These are phyloP conservation scores for Nymphicus hollandicus DNA, from an alignment of 2,113 vertebrate species.

Conservation along the genomic window DNA sequence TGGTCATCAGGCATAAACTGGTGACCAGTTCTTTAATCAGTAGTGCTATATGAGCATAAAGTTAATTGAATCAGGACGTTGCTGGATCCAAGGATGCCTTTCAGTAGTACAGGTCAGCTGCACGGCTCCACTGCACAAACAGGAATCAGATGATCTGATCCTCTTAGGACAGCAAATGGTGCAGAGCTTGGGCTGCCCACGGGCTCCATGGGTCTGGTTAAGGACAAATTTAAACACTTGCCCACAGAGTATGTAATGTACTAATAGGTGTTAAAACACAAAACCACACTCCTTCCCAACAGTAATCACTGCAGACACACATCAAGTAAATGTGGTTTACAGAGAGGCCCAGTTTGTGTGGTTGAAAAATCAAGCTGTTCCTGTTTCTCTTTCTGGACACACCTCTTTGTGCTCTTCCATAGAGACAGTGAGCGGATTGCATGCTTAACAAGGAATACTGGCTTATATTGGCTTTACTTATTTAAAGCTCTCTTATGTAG, in stretches of 20 bases:
- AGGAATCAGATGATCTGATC: background rate
- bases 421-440: background rate
- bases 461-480: background rate
- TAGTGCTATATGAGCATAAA: background rate
- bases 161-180: background rate
- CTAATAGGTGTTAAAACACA: background rate
- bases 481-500: background rate
- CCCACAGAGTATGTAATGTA: too few relatives aligned
- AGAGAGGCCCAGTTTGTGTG: rapidly evolving
- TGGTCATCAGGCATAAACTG: background rate
- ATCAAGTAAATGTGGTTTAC: background rate
- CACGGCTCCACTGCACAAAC: background rate
- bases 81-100: background rate
- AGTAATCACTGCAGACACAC: background rate
- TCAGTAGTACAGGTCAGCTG: background rate
- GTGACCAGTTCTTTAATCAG: background rate
- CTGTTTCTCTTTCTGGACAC: background rate
- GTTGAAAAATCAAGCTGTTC: background rate
- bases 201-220: background rate
- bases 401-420: background rate
- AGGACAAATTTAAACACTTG: background rate
- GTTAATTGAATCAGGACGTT: background rate
- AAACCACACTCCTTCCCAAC: background rate
- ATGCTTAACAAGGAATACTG: background rate
- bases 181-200: background rate